Conservation (phyloP, 2,797 vertebrate species). For the Adrianichthys oophorus region DNA sequence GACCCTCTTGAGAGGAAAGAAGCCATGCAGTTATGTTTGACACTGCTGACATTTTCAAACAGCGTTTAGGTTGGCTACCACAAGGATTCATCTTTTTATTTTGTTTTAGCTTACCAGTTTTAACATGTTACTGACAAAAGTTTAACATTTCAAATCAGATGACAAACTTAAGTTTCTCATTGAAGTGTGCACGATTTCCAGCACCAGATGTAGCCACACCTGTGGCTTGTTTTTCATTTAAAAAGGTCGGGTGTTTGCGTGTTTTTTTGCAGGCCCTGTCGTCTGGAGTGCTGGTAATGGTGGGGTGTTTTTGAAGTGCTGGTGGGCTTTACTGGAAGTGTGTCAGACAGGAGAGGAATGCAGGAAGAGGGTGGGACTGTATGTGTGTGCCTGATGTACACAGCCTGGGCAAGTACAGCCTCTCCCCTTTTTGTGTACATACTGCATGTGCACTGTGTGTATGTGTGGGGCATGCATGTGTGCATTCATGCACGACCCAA, state of each 20-base stretch:
- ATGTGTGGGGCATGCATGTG: conserved; percentile 14
- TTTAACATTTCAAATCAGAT: not conserved
- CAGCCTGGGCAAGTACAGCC: conserved; percentile 4
- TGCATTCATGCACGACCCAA: conserved; percentile 8
- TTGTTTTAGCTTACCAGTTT: too few species aligned
- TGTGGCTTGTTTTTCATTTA: conserved; percentile 38
- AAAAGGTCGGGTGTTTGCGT: conserved; percentile 18
- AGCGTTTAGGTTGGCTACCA: too few species aligned
- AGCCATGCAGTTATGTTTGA: too few species aligned
- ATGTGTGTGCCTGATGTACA: conserved; percentile 21
- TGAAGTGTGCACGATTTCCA: too few species aligned
- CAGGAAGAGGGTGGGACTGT: conserved; percentile 55
- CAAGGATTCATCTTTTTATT: too few species aligned
- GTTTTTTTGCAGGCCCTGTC: conserved; percentile 47
- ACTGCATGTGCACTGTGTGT: conserved; percentile 19
- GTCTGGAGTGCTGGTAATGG: conserved; percentile 48
- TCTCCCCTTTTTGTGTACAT: conserved; percentile 24
- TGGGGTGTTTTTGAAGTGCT: conserved; percentile 64
- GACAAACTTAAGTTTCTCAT: too few species aligned
- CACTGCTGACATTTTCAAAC: too few species aligned
- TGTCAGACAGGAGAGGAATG: conserved; percentile 73
- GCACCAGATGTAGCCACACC: conserved; percentile 22
- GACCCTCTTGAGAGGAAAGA: too few species aligned
- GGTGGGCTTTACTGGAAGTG: conserved; percentile 75
- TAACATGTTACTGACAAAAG: not conserved